Percentiles rank a stretch among this genome's conserved stretches.
Conservation (phyloP, 2,888 invertebrate species). For the Lasioglossum villosulum region DNA sequence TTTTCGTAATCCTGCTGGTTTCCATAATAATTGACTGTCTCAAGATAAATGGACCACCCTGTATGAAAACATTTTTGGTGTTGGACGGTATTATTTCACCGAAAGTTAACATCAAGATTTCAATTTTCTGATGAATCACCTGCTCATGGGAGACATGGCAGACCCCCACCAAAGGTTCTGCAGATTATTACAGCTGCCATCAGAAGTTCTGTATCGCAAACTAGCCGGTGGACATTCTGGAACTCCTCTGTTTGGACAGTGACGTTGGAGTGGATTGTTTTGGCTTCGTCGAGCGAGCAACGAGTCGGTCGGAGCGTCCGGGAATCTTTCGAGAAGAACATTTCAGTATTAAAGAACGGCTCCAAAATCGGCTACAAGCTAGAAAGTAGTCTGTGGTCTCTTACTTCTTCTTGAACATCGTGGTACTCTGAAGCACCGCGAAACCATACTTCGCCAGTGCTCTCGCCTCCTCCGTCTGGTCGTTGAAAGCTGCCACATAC, state of each 20-base stretch:
- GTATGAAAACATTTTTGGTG: no score
- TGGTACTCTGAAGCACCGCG: conserved; percentile 89
- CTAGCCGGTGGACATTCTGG: conserved; percentile 89
- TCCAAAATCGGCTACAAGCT: neutral
- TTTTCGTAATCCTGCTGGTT: no score
- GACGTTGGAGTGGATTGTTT: conserved; percentile 85
- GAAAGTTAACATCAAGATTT: no score
- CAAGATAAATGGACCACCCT: no score
- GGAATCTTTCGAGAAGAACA: conserved; percentile 66
- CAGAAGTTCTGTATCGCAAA: conserved; percentile 91
- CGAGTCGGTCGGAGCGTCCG: conserved; percentile 73
- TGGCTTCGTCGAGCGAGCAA: conserved; percentile 63
- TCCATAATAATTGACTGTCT: no score
- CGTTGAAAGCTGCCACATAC: conserved; percentile 90
- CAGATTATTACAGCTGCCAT: conserved; percentile 95
- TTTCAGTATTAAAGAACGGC: neutral
- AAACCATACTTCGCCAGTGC: conserved; percentile 88
- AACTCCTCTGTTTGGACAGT: conserved; percentile 89
- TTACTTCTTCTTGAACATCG: conserved; percentile 87
- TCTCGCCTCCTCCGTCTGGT: conserved; percentile 87
- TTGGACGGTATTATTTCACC: no score
- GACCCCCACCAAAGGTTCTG: conserved; percentile 92
- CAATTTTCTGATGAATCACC: no score
- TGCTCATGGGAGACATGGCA: conserved; percentile 92
- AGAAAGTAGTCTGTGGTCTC: neutral